Evolutionary conservation across 2,113 vertebrate species (phyloP).

Genomic region (Actenoides lindsayi): DNA sequence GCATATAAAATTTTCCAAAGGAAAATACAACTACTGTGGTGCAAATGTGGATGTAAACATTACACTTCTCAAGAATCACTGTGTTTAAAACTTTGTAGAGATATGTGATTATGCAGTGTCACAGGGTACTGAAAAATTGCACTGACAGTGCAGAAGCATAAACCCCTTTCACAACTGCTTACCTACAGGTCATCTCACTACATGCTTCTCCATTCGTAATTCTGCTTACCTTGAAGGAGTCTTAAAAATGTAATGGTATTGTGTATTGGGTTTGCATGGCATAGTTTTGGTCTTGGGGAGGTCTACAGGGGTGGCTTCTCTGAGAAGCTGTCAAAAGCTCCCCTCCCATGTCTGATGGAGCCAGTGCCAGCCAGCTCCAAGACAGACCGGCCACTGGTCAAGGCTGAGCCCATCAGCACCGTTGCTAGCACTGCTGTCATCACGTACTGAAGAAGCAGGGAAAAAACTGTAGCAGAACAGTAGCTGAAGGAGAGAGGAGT

Average conservation of each 20-base stretch:
- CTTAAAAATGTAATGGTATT: not conserved
- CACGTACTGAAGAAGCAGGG: not conserved
- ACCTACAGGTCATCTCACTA: not conserved
- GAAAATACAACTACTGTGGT: not conserved
- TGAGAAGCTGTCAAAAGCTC: not conserved
- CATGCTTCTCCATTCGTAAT: not conserved
- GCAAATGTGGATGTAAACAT: not conserved
- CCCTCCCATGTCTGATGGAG: no score
- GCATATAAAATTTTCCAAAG: not conserved
- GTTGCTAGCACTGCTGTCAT: not conserved
- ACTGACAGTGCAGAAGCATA: not conserved
- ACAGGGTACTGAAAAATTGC: not conserved
- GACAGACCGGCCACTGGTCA: rapidly evolving
- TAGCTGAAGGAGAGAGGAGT: not conserved
- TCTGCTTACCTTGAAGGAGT: not conserved
- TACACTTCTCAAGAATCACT: not conserved
- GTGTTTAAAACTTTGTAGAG: not conserved
- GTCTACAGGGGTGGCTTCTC: not conserved
- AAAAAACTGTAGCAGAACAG: not conserved
- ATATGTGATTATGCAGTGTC: not conserved
- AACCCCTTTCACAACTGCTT: not conserved
- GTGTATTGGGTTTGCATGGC: not conserved
- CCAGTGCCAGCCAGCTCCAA: no score
- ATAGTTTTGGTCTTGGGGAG: not conserved
- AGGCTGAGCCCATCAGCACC: rapidly evolving